Conservation (phyloP, 2,888 invertebrate species). For the Lasioglossum zephyrum region DNA sequence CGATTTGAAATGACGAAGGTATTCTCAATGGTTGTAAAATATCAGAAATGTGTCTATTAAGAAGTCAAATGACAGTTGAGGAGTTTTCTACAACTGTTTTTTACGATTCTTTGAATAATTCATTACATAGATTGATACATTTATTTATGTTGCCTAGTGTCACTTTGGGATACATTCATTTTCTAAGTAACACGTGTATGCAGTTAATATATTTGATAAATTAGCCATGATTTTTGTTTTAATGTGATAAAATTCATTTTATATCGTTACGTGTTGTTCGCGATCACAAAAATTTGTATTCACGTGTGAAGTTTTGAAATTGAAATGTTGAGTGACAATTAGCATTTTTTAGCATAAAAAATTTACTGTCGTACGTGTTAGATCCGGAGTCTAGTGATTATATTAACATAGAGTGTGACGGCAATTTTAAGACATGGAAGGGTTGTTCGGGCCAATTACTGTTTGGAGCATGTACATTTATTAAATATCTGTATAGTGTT, state of each 20-base stretch:
- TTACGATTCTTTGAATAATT: too few relatives aligned
- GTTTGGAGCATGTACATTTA: neutral
- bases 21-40: slow-evolving; percentile 5
- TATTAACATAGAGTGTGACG: neutral
- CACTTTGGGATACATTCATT: neutral
- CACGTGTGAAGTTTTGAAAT: neutral
- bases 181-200: neutral
- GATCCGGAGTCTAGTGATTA: neutral
- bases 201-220: too few relatives aligned
- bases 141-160: neutral
- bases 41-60: neutral
- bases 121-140: too few relatives aligned
- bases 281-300: neutral
- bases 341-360: neutral
- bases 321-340: neutral
- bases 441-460: neutral
- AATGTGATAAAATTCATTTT: neutral
- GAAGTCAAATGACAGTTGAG: neutral
- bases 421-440: neutral
- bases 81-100: too few relatives aligned
- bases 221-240: neutral
- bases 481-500: slow-evolving; percentile 16
- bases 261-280: neutral
- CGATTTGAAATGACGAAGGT: neutral
- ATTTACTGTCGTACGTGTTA: neutral